phyloP scores from a whole-genome alignment of 2,888 invertebrate genomes.

The Yponomeuta plumbellus region DNA sequence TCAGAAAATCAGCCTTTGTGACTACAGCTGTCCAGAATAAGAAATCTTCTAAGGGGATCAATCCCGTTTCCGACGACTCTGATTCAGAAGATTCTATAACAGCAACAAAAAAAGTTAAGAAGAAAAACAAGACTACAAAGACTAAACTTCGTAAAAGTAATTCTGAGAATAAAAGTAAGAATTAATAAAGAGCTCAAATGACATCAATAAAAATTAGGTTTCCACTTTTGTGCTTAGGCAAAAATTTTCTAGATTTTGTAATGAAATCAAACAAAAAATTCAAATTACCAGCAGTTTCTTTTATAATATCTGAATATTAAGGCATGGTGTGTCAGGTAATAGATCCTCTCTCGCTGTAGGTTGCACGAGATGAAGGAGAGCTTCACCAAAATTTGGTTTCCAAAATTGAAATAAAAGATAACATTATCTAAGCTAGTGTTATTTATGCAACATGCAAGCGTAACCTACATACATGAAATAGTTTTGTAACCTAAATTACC shows the following conservation, averaged over 20 bases:
- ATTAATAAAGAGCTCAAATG: neutral
- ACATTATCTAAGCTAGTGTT: no score
- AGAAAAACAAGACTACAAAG: slow-evolving; percentile 58
- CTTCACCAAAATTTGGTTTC: no score
- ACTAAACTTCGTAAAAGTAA: slow-evolving; percentile 45
- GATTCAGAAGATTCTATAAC: slow-evolving; percentile 67
- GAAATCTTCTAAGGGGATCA: slow-evolving; percentile 44
- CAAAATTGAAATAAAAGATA: no score
- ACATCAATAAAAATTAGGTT: neutral
- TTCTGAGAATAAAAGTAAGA: slow-evolving; percentile 42
- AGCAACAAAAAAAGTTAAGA: slow-evolving; percentile 59
- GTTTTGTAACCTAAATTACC: no score
- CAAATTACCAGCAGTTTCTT: no score
- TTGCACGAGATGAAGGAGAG: no score
- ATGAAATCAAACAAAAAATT: neutral
- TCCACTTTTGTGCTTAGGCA: neutral
- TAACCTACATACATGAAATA: no score
- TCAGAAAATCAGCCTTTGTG: slow-evolving; percentile 78
- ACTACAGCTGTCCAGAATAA: slow-evolving; percentile 73
- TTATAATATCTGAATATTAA: no score
- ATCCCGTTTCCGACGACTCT: slow-evolving; percentile 51
- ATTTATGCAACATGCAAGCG: no score
- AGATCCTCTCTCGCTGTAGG: no score
- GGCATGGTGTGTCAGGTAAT: no score
- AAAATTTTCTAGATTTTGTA: neutral